phyloP scores from a whole-genome alignment of 2,888 invertebrate species.

The Morpho helenor region DNA sequence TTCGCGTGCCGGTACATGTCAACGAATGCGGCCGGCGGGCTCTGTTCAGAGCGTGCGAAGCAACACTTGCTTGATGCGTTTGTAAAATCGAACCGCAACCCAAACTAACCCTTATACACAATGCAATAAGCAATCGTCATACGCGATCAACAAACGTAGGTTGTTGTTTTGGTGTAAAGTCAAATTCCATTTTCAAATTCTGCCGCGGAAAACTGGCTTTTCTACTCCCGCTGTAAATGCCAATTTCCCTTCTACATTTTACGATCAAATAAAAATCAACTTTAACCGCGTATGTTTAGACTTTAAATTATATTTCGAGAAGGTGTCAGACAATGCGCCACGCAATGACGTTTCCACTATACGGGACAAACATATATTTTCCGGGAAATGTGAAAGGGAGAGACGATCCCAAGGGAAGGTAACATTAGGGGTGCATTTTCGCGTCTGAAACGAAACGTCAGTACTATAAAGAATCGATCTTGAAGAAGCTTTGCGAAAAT shows the following conservation, averaged over 20 bases:
- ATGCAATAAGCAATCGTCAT: conserved; percentile 18
- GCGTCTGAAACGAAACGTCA: conserved; percentile 54
- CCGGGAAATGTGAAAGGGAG: conserved; percentile 44
- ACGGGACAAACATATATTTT: conserved; percentile 40
- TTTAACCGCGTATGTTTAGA: conserved; percentile 34
- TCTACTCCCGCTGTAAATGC: conserved; percentile 72
- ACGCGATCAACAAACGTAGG: conserved; percentile 29
- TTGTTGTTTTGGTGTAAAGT: conserved; percentile 46
- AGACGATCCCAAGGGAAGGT: conserved; percentile 46
- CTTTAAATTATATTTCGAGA: conserved; percentile 36
- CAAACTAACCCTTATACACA: conserved; percentile 38
- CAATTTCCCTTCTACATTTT: conserved; percentile 65
- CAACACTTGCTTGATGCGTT: conserved; percentile 33
- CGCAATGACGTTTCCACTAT: conserved; percentile 73
- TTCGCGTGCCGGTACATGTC: conserved; percentile 73
- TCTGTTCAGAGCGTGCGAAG: conserved; percentile 51
- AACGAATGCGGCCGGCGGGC: conserved; percentile 64
- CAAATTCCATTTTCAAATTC: conserved; percentile 66
- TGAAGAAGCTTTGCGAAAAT: conserved; percentile 49
- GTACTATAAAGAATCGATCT: conserved; percentile 69
- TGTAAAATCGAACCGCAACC: conserved; percentile 18
- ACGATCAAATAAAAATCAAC: conserved; percentile 35
- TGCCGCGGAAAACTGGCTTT: conserved; percentile 75
- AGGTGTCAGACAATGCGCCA: conserved; percentile 68
- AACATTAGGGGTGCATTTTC: conserved; percentile 64